Evolutionary conservation across 2,888 invertebrate genomes (phyloP), one percentile per base, ranked within the genome.

Genomic region (Andrena chrysosceles): DNA sequence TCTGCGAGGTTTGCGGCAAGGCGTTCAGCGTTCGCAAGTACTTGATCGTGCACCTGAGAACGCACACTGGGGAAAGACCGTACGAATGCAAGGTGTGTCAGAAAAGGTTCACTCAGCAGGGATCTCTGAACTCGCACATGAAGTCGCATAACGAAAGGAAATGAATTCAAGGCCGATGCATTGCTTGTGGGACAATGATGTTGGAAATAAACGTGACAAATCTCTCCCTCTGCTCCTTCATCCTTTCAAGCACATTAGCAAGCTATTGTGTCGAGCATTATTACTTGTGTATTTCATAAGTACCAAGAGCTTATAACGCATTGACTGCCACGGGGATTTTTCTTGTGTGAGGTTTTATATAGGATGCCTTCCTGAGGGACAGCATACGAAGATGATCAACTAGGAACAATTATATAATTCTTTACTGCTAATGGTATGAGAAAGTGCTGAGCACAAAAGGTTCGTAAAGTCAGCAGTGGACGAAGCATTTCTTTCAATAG

Each of bases 51-150:
- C 93, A 93, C 82, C 71, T 91, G n/a, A 88, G 93, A 77, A 92
- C 92, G n/a, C 93, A 93, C 69, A 92, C 93, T 2, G 93, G 93
- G 3, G 93, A 93, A 68, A 84, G 86, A 42, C 92, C 93, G 2
- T 92, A 93, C 75, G 91, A 91, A 80, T 94, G 94, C 82, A 91
- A 92, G 29, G 83, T 92, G 0, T 94, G 94, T 59, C 90, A 90
- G 2, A 94, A 93, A 69, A 90, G 90, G 73, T 94, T 94, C 82
- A 92, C 93, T 2, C 94, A 94, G 66, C 92, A 93, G 66, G 91
- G 93, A 0, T 93, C 94, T n/a, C 78, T 94, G 33, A 91, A 91
- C 63, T 90, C 92, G 0, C 94, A 94, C 56, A 91, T 91, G 79
- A 93, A 91, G 62, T 87, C 88, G 49, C 92, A 93, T 74, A 87